Evolutionary conservation across 2,113 vertebrate species (phyloP).

Genomic region (Leptobrachium ailaonicum): DNA sequence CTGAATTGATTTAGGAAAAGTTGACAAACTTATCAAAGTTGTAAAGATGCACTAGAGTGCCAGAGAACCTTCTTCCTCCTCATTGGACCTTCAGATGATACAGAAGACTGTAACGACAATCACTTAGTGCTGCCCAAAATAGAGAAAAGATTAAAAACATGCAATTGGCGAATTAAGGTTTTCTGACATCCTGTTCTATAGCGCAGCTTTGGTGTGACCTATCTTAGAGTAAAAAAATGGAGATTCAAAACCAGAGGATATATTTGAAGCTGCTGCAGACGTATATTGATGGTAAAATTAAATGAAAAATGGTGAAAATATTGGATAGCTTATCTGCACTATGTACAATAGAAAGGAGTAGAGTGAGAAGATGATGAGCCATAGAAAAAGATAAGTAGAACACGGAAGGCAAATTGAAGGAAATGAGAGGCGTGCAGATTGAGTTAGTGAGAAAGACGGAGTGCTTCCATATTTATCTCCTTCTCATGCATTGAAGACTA

Average conservation of each 20-base stretch:
- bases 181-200: no score
- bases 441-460: not conserved
- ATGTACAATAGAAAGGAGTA: not conserved
- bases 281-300: not conserved
- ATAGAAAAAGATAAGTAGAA: conserved; percentile 10
- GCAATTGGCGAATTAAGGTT: no score
- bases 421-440: conserved; percentile 14
- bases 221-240: no score
- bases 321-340: not conserved
- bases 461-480: conserved; percentile 28
- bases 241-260: not conserved
- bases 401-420: conserved; percentile 21
- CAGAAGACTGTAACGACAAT: no score
- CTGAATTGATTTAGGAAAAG: no score
- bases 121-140: no score
- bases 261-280: not conserved
- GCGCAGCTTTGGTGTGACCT: no score
- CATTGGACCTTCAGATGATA: no score
- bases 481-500: conserved; percentile 2
- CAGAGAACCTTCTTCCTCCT: no score
- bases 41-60: no score
- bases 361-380: conserved; percentile 9
- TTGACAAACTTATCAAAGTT: no score
- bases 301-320: not conserved
- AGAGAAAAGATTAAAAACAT: no score